These are phyloP conservation scores for Anser brachyrhynchus DNA, from an alignment of 2,113 vertebrate genomes.

Conservation along the genomic window DNA sequence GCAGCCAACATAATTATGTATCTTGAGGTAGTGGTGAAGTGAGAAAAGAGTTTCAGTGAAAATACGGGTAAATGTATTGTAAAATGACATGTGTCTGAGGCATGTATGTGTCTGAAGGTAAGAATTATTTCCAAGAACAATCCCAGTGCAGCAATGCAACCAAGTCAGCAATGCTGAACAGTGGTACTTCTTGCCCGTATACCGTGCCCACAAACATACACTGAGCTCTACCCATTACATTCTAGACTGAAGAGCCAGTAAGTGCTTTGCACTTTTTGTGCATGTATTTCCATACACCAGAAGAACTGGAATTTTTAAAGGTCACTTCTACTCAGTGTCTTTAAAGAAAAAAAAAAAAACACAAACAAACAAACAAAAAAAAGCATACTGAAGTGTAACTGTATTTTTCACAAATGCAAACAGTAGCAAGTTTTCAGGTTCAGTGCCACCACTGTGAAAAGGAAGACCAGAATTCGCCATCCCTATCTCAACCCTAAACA, in stretches of 20 bases:
- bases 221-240: background rate
- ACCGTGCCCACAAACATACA: background rate
- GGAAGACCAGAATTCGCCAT: background rate
- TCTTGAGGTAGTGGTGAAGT: background rate
- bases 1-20: background rate
- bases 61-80: background rate
- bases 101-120: background rate
- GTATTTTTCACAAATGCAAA: background rate
- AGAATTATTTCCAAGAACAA: background rate
- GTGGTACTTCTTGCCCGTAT: background rate
- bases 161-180: background rate
- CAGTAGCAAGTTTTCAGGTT: background rate
- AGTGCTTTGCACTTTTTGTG: background rate
- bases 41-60: background rate
- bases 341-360: background rate
- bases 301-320: background rate
- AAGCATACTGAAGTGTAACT: background rate
- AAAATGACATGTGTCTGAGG: background rate
- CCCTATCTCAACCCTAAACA: background rate
- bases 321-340: background rate
- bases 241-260: background rate
- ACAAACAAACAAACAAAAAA: background rate
- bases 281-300: background rate
- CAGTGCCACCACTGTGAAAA: background rate
- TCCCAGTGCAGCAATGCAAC: background rate